Evolutionary conservation across 2,797 vertebrate genomes (phyloP), one percentile per base, ranked within the genome.

Genomic region (Muscicapa comitata): DNA sequence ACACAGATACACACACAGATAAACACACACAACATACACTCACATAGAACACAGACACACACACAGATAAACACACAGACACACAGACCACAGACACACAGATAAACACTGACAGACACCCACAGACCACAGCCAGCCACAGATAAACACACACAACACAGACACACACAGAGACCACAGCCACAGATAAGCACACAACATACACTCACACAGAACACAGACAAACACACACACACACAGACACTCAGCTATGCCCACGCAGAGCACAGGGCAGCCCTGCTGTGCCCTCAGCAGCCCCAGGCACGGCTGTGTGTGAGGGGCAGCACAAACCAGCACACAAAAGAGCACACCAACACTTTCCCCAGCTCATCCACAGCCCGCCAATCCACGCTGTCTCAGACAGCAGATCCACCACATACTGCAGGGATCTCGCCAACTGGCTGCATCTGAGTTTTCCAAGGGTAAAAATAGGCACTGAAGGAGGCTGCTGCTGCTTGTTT

Each of bases 401-500:
- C 29, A 87, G 87, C 17, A 83, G 76, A 92, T 77, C 55, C 26
- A 86, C 24, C 76, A 85, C 53, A 85, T 31, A 74, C 26, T 45
- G 91, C 37, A 74, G 57, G 75, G 91, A 80, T 77, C 65, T 92
- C 9, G 7, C 86, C 92, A 94, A 88, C 89, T 91, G 92, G 78
- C 92, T 88, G 71, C 95, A 57, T 61, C 83, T 43, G 76, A 94
- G 68, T 54, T 61, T 81, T 73, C 74, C 18, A 26, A 79, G 70
- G 43, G 72, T 82, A 94, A 91, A 91, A 94, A 94, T 18, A 94
- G 91, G 67, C 29, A 4, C 89, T 45, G 75, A 80, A 90, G 85
- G 51, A 95, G 89, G 91, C 68, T 91, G 93, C 65, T 55, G 74
- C 86, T 6, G 45, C 70, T 83, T 90, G 82, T 82, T 95, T 91